A percentile compares a stretch with the other conserved stretches of the same genome.
These are phyloP conservation scores for Trachops cirrhosus DNA, from an alignment of 2,797 vertebrate genomes.

Conservation along the genomic window DNA sequence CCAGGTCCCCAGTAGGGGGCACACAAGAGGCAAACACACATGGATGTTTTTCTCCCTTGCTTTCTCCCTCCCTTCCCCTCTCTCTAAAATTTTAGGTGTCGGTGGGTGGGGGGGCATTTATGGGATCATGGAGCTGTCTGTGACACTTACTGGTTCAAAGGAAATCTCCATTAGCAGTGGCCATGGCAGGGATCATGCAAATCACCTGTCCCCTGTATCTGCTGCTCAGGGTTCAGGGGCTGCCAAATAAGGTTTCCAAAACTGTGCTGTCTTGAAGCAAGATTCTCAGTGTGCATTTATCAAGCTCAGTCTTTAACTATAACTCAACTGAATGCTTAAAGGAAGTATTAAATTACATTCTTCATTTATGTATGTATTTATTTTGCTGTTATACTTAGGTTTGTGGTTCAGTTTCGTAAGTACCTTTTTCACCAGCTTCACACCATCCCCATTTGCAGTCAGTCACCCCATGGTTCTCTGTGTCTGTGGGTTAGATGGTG, in stretches of 20 bases:
- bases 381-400: no score
- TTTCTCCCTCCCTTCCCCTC: no score
- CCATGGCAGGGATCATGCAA: background rate
- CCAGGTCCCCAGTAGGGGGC: no score
- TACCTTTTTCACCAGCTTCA: no score
- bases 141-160: background rate
- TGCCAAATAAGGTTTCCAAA: constrained; percentile 22
- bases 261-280: background rate
- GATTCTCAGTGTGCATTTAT: background rate
- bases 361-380: background rate
- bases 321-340: constrained; percentile 24
- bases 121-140: background rate
- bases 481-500: no score
- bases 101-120: background rate
- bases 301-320: background rate
- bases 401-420: no score
- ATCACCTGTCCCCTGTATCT: no score
- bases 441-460: no score
- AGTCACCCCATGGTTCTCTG: no score
- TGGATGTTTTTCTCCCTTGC: no score
- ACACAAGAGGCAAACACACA: no score
- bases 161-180: background rate
- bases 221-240: background rate
- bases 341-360: background rate
- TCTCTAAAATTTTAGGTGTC: no score